Base-by-base conservation (phyloP, 2,113 vertebrate genomes). In the Oxyruncus cristatus region DNA sequence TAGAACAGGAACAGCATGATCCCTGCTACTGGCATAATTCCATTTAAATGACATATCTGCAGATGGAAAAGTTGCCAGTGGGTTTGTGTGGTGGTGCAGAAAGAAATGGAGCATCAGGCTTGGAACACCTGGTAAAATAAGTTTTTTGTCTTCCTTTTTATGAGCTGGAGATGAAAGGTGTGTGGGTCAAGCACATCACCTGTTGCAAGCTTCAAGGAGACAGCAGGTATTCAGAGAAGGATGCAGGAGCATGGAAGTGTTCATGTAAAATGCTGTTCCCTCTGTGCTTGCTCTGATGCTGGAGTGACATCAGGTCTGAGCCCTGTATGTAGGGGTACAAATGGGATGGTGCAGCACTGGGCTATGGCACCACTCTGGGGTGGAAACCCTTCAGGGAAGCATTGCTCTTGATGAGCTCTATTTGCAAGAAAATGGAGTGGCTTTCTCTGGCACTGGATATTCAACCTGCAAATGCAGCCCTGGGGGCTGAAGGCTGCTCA, bases 1-100 rank as follows among this genome's bases (percentile, higher is more conserved):
- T 67, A 41, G 87, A 96, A 88, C 71, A 91, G 81, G 93, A 96
- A 88, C 85, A 88, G 75, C 33, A 2, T 83, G 93, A 94, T 90
- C 89, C 78, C 67, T 70, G 30, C 58, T 92, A 49, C 92, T 92
- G 88, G 88, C 85, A 56, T 93, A 93, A 93, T 93, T 95, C 93
- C 79, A 71, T 93, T 90, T 92, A 88, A 97, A 88, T 94, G n/a
- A 79, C 71, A 63, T 58, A 50, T 79, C 82, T 96, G 89, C 71
- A 67, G 62, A 70, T 52, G 63, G 94, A 90, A 85, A 88, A 94
- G 67, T 59, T 70, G 42, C 55, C 74, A 70, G 47, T 42, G 78
- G 63, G 33, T 81, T 58, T 70, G 87, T 28, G 77, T 42, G 61
- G n/a, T 81, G 80, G 65, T 70, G 33, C 11, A 42, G 67, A 77